Percentiles rank a stretch among this genome's conserved stretches.
Conservation (phyloP, 2,113 vertebrate species). For the Semnornis frantzii region DNA sequence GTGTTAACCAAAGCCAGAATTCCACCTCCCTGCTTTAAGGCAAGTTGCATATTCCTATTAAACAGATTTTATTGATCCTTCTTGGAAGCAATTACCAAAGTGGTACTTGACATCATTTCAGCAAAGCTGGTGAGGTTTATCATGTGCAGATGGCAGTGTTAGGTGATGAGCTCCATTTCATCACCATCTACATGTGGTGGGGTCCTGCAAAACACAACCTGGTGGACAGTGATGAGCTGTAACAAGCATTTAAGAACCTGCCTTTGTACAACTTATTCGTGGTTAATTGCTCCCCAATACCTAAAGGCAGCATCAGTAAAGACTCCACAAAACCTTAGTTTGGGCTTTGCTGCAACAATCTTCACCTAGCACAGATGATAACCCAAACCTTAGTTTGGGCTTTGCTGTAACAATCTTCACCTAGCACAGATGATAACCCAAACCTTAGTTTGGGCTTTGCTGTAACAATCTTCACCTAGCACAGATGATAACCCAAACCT, state of each 20-base stretch:
- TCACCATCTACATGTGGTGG: not conserved
- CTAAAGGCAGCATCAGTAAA: not conserved
- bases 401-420: not conserved
- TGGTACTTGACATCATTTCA: not conserved
- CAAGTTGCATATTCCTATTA: not conserved
- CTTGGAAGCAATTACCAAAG: not conserved
- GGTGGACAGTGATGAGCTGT: not conserved
- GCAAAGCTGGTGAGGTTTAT: not conserved
- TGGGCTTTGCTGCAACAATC: not conserved
- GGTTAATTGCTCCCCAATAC: not conserved
- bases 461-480: not conserved
- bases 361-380: not conserved
- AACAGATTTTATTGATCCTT: not conserved
- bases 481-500: not conserved
- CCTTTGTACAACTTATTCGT: conserved; percentile 1
- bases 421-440: not conserved
- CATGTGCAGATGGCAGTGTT: not conserved
- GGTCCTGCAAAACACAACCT: not conserved
- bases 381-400: not conserved
- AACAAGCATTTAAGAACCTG: not conserved
- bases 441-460: not conserved
- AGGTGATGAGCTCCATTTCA: not conserved
- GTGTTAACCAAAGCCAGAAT: not conserved
- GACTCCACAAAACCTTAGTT: not conserved
- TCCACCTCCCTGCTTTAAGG: not conserved